Evolutionary conservation across 1,140 invertebrate genomes (phyloP), one percentile per base, ranked within the genome.

Genomic region (Semibalanus balanoides): DNA sequence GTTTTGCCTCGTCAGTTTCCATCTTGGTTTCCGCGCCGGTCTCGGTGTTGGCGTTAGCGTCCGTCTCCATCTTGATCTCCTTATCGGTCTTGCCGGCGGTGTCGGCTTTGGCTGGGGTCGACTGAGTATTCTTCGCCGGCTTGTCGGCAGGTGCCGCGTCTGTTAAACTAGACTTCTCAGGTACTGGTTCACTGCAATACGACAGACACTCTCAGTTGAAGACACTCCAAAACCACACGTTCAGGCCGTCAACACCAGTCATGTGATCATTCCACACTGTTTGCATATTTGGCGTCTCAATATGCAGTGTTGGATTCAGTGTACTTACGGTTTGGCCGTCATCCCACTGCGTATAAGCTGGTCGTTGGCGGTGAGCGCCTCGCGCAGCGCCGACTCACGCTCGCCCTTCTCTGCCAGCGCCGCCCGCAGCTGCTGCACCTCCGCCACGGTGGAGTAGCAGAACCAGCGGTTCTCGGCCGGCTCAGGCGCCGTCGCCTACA

Each of bases 321-420:
- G n/a, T 17, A 40, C 35, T 40, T 17, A 40, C 35, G 35, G 35
- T 40, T 40, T 40, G 35, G 75, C 79, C 78, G 31, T 79, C 77
- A 77, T 79, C 80, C 70, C 43, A 0, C 29, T 74, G 78, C 80
- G 31, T 27, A 84, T 78, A 43, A 81, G 80, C 28, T 79, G 76
- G 43, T 82, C 80, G 73, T 79, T 75, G 78, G 82, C 83, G 75
- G 80, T 78, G 19, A 85, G 79, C 76, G 83, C 82, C 14, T 72
- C 79, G 76, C 80, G 82, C 40, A 85, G 79, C 14, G 76, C 72
- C 78, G 81, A 81, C 78, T 85, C 84, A 29, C 83, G 79, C 73
- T 82, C 78, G 14, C 84, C 83, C 69, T 82, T 81, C 14, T 79
- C 80, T 74, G 84, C 81, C 0, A 85, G 80, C 40, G 77, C 76